Conservation (phyloP, 2,113 vertebrate genomes). For the Nestor notabilis region DNA sequence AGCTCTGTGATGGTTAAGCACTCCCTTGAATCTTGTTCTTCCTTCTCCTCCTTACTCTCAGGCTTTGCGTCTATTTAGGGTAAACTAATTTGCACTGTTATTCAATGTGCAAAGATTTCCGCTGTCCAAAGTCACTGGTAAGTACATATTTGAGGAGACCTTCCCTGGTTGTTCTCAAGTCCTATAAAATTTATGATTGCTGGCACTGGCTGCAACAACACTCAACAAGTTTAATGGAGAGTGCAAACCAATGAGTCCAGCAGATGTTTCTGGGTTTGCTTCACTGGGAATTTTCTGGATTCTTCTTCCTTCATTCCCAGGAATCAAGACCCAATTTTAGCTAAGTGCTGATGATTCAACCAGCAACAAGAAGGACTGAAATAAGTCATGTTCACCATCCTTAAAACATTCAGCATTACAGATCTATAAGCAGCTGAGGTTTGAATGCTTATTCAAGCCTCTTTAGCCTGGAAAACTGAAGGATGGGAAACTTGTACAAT, state of each 20-base stretch:
- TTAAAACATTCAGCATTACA: background rate
- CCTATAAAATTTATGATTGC: background rate
- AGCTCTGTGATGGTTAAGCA: background rate
- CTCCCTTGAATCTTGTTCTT: background rate
- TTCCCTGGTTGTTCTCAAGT: background rate
- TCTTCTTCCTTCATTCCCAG: conserved; percentile 48
- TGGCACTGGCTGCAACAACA: background rate
- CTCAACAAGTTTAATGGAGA: conserved; percentile 12
- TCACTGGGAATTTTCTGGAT: conserved; percentile 53
- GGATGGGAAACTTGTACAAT: background rate
- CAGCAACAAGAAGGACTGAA: conserved; percentile 4
- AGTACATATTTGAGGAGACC: background rate
- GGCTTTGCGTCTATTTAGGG: background rate
- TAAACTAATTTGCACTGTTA: background rate
- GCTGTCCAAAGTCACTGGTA: background rate
- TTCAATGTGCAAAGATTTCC: background rate
- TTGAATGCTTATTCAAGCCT: background rate
- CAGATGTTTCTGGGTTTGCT: conserved; percentile 54
- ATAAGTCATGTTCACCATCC: background rate
- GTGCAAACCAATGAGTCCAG: conserved; percentile 9
- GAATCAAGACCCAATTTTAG: conserved; percentile 58
- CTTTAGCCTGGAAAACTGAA: background rate
- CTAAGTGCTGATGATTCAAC: conserved; percentile 5
- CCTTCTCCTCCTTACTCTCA: background rate
- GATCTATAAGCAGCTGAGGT: background rate